These are phyloP conservation scores for Coenonympha arcania DNA, from an alignment of 2,888 invertebrate genomes.

Conservation along the genomic window DNA sequence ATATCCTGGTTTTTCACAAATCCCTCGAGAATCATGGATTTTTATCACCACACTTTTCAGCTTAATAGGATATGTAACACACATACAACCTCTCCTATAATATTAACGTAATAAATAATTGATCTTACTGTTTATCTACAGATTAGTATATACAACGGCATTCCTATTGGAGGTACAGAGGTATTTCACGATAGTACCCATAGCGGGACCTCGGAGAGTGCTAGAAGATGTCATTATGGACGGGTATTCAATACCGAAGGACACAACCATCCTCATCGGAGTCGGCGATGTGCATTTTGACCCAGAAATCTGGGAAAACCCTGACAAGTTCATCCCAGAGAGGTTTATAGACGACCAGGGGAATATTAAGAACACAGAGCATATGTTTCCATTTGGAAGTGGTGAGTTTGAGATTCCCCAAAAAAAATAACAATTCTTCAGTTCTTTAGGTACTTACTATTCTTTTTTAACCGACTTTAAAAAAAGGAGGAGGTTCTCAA, in stretches of 20 bases:
- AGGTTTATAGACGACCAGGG: conserved; percentile 76
- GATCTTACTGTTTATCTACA: conserved; percentile 27
- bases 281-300: conserved; percentile 69
- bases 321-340: conserved; percentile 75
- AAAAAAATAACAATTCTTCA: too few relatives aligned
- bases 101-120: background rate
- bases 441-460: too few relatives aligned
- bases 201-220: conserved; percentile 70
- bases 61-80: too few relatives aligned
- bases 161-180: conserved; percentile 74
- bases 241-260: conserved; percentile 62
- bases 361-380: conserved; percentile 65
- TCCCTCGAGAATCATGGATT: too few relatives aligned
- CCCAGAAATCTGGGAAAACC: conserved; percentile 72
- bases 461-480: too few relatives aligned
- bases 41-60: too few relatives aligned
- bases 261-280: conserved; percentile 71
- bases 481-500: too few relatives aligned
- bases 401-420: too few relatives aligned
- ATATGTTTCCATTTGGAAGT: conserved; percentile 78
- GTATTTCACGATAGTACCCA: conserved; percentile 69
- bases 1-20: too few relatives aligned
- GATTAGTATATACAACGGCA: conserved; percentile 70
- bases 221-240: conserved; percentile 50
- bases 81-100: too few relatives aligned